Percentiles rank a stretch among this genome's conserved stretches.
phyloP scores from a whole-genome alignment of 2,113 vertebrate genomes.

The Anarrhichthys ocellatus region DNA sequence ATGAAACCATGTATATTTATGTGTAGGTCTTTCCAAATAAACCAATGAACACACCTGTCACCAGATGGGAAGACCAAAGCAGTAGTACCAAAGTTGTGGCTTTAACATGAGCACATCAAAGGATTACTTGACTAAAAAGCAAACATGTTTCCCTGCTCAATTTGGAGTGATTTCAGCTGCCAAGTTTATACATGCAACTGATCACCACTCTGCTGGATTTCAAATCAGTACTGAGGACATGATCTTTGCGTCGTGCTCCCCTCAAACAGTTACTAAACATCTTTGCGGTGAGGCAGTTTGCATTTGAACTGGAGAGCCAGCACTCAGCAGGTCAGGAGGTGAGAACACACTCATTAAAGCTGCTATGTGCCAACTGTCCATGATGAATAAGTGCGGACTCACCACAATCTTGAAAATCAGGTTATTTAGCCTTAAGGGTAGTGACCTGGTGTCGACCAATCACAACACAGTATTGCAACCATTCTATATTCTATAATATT shows the following conservation, averaged over 20 bases:
- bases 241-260: neutral
- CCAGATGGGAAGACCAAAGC: neutral
- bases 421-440: neutral
- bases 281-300: neutral
- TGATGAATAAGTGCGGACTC: slow-evolving; percentile 14
- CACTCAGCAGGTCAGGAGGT: slow-evolving; percentile 39
- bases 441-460: neutral
- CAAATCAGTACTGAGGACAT: neutral
- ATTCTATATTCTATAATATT: neutral
- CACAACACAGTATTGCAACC: neutral
- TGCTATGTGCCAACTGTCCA: slow-evolving; percentile 12
- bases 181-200: slow-evolving; percentile 6
- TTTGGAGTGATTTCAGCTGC: neutral
- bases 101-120: neutral
- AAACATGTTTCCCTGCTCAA: slow-evolving; percentile 13
- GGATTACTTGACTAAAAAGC: neutral
- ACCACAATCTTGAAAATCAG: neutral
- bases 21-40: slow-evolving; percentile 3
- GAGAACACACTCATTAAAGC: slow-evolving; percentile 41
- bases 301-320: slow-evolving; percentile 16
- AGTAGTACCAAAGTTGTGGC: slow-evolving; percentile 2
- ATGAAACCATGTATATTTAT: neutral
- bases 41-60: slow-evolving; percentile 15
- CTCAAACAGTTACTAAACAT: neutral
- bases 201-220: neutral